Evolutionary conservation across 2,797 vertebrate genomes (phyloP).

Genomic region (Pagetopsis macropterus): DNA sequence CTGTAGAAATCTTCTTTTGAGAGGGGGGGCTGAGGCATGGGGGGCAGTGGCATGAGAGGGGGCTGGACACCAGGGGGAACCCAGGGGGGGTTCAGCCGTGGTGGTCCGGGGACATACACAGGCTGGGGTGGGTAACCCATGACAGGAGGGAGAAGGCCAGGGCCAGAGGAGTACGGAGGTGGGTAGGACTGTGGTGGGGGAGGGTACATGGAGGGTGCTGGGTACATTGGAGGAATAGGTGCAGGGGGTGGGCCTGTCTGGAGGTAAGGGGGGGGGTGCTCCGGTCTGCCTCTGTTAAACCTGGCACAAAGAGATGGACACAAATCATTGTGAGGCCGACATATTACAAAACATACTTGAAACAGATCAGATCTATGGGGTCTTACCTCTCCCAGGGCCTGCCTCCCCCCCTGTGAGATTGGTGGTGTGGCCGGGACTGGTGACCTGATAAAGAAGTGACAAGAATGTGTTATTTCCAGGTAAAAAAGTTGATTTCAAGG

Average conservation of each 20-base stretch:
- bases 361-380: background rate
- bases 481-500: background rate
- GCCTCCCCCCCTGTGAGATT: conserved; percentile 61
- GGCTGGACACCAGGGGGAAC: conserved; percentile 88
- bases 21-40: conserved; percentile 81
- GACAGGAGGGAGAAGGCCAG: conserved; percentile 77
- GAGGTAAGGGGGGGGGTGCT: conserved; percentile 60
- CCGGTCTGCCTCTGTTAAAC: conserved; percentile 67
- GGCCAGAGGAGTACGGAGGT: conserved; percentile 65
- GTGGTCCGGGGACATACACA: conserved; percentile 89
- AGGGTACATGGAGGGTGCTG: conserved; percentile 70
- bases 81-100: conserved; percentile 92
- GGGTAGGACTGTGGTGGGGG: conserved; percentile 75
- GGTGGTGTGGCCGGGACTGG: conserved; percentile 66
- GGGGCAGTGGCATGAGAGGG: conserved; percentile 71
- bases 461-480: conserved; percentile 7
- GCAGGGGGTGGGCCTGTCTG: conserved; percentile 55
- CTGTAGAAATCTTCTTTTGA: conserved; percentile 98
- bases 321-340: background rate
- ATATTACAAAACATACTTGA: background rate
- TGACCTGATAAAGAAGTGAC: conserved; percentile 52
- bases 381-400: conserved; percentile 78
- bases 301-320: conserved; percentile 41
- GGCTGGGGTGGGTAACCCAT: conserved; percentile 88
- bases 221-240: conserved; percentile 67